Evolutionary conservation across 1,140 invertebrate species (phyloP).

Genomic region (Acromyrmex heyeri): DNA sequence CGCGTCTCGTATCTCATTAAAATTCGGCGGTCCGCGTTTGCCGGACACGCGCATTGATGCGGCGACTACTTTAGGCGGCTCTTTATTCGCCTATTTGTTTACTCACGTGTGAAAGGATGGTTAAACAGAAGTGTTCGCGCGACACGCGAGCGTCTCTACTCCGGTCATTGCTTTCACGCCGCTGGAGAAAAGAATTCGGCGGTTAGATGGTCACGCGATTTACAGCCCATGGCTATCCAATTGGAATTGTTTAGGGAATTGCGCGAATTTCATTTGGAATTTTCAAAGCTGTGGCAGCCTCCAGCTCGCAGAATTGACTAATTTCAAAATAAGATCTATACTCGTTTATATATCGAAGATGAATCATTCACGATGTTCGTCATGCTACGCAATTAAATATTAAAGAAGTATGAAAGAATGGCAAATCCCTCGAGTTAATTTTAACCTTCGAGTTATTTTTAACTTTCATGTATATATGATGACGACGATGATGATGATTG

Average conservation of each 20-base stretch:
- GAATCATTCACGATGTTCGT: not conserved
- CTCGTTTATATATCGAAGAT: not conserved
- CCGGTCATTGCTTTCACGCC: constrained; percentile 72
- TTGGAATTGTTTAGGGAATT: constrained; percentile 61
- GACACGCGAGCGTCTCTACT: constrained; percentile 74
- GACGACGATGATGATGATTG: too few species aligned
- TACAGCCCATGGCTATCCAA: constrained; percentile 69
- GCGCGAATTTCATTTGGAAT: constrained; percentile 49
- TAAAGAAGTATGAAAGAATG: too few species aligned
- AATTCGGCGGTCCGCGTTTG: constrained; percentile 40
- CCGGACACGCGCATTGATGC: constrained; percentile 8
- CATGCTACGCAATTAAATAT: not conserved
- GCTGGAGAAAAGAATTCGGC: constrained; percentile 65
- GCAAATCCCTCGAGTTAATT: too few species aligned
- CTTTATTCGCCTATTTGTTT: constrained; percentile 77
- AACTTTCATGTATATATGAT: too few species aligned
- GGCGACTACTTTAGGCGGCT: constrained; percentile 32
- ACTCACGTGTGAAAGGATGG: constrained; percentile 79
- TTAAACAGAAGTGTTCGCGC: constrained; percentile 75
- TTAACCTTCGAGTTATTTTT: too few species aligned
- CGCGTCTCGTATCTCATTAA: constrained; percentile 25
- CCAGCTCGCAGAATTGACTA: constrained; percentile 13
- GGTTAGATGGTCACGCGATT: constrained; percentile 74
- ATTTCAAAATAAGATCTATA: constrained; percentile 13
- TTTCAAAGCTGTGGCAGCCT: not conserved